These are phyloP conservation scores for Erpornis zantholeuca DNA, from an alignment of 2,113 vertebrate genomes.

Conservation along the genomic window DNA sequence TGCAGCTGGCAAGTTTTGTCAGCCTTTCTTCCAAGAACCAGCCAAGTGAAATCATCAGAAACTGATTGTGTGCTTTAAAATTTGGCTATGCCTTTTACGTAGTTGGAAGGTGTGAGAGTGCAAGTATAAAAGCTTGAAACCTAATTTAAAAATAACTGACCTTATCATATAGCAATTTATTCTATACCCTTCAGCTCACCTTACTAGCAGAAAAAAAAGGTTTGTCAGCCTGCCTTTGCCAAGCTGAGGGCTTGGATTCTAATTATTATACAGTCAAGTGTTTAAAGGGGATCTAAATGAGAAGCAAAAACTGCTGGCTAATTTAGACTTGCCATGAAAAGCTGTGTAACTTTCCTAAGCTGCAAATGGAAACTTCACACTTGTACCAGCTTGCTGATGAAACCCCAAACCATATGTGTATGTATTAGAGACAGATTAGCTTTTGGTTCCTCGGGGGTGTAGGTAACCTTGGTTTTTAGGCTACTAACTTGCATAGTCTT, in stretches of 20 bases:
- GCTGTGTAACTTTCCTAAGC: not conserved
- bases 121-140: not conserved
- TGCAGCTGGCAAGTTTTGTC: not conserved
- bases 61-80: not conserved
- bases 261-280: not conserved
- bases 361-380: not conserved
- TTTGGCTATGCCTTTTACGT: not conserved
- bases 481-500: not conserved
- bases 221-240: not conserved
- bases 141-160: constrained; percentile 19
- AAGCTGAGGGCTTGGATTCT: not conserved
- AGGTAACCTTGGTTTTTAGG: not conserved
- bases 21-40: not conserved
- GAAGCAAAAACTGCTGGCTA: not conserved
- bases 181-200: not conserved
- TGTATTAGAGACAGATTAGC: not conserved
- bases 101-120: not conserved
- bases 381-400: not conserved
- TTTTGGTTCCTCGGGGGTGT: not conserved
- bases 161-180: not conserved
- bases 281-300: not conserved
- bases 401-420: not conserved
- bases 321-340: not conserved
- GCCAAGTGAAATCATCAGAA: not conserved
- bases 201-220: not conserved